Percentiles rank a stretch among this genome's conserved stretches.
Evolutionary conservation across 2,888 invertebrate genomes (phyloP).

Genomic region (Proisotoma minuta): DNA sequence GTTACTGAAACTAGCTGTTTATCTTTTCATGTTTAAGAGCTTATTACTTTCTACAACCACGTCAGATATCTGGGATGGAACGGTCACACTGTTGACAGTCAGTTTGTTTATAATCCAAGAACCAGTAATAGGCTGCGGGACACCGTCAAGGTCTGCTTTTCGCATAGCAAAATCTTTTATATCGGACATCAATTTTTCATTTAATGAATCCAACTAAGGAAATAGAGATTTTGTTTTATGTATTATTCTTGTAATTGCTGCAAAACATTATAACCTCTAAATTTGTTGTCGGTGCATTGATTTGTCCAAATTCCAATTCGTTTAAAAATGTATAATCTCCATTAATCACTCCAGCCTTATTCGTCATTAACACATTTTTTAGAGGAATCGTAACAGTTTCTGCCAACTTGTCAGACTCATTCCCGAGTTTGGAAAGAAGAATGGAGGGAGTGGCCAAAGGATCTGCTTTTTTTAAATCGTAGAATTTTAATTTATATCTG

Average conservation of each 20-base stretch:
- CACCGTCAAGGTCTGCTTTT: too few relatives aligned
- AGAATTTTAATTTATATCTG: neutral
- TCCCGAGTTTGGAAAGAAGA: neutral
- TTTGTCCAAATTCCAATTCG: slow-evolving; percentile 4
- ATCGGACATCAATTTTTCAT: too few relatives aligned
- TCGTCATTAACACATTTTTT: slow-evolving; percentile 19
- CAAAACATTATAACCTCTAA: neutral
- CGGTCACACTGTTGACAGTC: neutral
- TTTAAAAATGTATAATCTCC: slow-evolving; percentile 20
- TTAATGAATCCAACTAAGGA: slow-evolving; percentile 21
- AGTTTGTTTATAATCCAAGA: slow-evolving; percentile 27
- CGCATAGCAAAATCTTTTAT: slow-evolving; percentile 18
- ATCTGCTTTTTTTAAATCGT: neutral
- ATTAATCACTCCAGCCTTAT: slow-evolving; percentile 17
- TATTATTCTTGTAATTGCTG: too few relatives aligned
- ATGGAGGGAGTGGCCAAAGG: neutral
- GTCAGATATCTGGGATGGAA: neutral
- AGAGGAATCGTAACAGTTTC: neutral
- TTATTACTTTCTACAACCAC: neutral
- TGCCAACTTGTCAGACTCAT: neutral
- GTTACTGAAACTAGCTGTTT: too few relatives aligned
- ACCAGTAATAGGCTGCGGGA: slow-evolving; percentile 23
- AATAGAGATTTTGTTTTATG: too few relatives aligned
- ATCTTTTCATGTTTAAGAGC: too few relatives aligned
- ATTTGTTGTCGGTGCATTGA: neutral